Evolutionary conservation across 2,113 vertebrate species (phyloP).

Genomic region (Sinocyclocheilus grahami): DNA sequence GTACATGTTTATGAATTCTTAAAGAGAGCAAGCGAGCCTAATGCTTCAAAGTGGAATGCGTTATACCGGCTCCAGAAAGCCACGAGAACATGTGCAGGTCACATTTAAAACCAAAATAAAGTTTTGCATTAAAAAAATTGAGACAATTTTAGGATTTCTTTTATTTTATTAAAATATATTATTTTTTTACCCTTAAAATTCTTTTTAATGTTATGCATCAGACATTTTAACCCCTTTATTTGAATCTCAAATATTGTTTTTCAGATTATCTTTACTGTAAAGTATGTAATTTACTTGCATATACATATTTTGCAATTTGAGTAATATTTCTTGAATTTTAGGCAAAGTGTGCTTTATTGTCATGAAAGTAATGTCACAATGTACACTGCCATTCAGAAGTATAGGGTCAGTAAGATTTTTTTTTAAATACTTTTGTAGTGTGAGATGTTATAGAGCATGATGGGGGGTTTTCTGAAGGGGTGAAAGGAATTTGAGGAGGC

Average conservation of each 20-base stretch:
- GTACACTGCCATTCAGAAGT: too few species aligned
- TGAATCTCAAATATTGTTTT: too few species aligned
- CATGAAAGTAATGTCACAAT: not conserved
- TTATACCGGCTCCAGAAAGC: not conserved
- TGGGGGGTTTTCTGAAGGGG: not conserved
- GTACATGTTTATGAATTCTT: conserved; percentile 21
- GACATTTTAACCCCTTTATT: too few species aligned
- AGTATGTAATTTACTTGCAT: not conserved
- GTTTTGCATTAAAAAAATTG: not conserved
- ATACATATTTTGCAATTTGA: not conserved
- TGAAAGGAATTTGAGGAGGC: not conserved
- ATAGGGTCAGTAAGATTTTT: too few species aligned
- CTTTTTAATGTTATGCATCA: not conserved
- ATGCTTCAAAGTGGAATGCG: conserved; percentile 1
- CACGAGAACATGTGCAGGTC: not conserved
- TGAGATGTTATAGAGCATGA: not conserved
- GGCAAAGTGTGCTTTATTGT: not conserved
- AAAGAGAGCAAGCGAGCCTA: conserved; percentile 1
- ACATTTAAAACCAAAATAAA: not conserved
- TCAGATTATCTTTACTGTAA: not conserved
- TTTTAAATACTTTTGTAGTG: not conserved
- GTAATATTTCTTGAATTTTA: too few species aligned
- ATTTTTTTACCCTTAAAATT: not conserved
- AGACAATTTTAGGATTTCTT: not conserved
- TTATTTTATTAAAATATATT: not conserved